Evolutionary conservation across 2,113 vertebrate species (phyloP).

Genomic region (Larimichthys polyactis): DNA sequence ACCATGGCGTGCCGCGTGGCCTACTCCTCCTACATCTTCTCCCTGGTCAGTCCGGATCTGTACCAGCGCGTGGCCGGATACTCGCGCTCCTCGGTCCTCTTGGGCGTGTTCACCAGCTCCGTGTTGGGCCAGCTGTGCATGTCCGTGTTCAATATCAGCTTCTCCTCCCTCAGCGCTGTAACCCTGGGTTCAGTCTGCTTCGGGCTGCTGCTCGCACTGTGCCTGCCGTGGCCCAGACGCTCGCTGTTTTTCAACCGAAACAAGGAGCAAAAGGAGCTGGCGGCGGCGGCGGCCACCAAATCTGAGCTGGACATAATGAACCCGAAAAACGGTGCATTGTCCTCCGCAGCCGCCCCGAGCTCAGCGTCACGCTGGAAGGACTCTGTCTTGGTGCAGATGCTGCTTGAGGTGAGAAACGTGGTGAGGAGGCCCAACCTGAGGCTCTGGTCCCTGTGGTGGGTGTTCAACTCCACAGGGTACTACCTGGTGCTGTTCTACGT

Average conservation of each 20-base stretch:
- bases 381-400: conserved; percentile 83
- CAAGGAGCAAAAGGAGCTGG: conserved; percentile 64
- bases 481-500: conserved; percentile 94
- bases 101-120: conserved; percentile 95
- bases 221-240: conserved; percentile 89
- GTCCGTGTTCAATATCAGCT: conserved; percentile 73
- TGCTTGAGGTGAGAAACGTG: conserved; percentile 82
- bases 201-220: conserved; percentile 85
- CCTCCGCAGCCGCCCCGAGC: background rate
- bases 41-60: conserved; percentile 84
- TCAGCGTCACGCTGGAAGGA: conserved; percentile 72
- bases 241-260: conserved; percentile 93
- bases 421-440: conserved; percentile 85
- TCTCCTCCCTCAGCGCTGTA: conserved; percentile 82
- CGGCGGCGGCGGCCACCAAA: conserved; percentile 1
- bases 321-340: background rate
- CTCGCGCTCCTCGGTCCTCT: conserved; percentile 89
- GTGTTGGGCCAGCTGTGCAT: conserved; percentile 92
- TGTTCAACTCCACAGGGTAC: conserved; percentile 94
- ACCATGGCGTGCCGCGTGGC: conserved; percentile 95
- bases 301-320: conserved; percentile 79
- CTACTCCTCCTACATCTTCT: conserved; percentile 98
- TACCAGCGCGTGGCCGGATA: conserved; percentile 95
- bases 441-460: conserved; percentile 97
- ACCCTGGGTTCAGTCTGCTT: conserved; percentile 91